Percentiles rank a stretch among this genome's conserved stretches.
These are phyloP conservation scores for Propsilocerus akamusi DNA, from an alignment of 1,140 invertebrate species.

Conservation along the genomic window DNA sequence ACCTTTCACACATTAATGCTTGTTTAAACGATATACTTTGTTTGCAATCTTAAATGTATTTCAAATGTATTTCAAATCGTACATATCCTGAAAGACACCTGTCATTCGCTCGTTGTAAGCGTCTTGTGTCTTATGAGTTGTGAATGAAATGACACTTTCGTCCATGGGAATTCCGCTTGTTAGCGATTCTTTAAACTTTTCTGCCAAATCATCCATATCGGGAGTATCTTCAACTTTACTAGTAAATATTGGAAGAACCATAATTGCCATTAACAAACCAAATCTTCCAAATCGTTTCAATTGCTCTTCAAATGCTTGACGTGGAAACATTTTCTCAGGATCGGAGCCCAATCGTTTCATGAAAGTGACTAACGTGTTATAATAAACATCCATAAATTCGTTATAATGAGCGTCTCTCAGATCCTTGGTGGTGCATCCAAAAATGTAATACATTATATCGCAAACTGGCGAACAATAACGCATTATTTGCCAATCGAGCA, in stretches of 20 bases:
- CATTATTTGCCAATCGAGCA: constrained; percentile 35
- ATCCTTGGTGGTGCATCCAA: constrained; percentile 28
- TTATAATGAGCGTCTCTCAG: constrained; percentile 27
- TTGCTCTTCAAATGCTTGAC: constrained; percentile 20
- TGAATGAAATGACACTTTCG: too few relatives aligned
- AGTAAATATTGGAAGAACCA: constrained; percentile 20
- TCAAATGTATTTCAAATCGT: constrained; percentile 12
- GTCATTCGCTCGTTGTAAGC: constrained; percentile 14
- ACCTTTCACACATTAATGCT: too few relatives aligned
- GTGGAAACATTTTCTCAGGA: constrained; percentile 26
- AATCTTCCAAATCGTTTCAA: constrained; percentile 18
- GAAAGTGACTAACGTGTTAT: constrained; percentile 25
- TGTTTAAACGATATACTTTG: too few relatives aligned
- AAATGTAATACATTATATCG: constrained; percentile 36
- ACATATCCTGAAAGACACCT: constrained; percentile 13
- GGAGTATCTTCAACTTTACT: constrained; percentile 14
- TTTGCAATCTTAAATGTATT: neutral
- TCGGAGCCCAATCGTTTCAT: constrained; percentile 19
- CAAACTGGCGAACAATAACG: constrained; percentile 33
- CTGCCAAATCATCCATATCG: constrained; percentile 12
- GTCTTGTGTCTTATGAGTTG: too few relatives aligned
- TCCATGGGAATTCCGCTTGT: neutral
- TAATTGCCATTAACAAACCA: constrained; percentile 19
- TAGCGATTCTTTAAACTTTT: neutral
- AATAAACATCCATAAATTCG: constrained; percentile 31